Conservation (phyloP, 2,888 invertebrate species). For the Lissocephala sabroskyi region DNA sequence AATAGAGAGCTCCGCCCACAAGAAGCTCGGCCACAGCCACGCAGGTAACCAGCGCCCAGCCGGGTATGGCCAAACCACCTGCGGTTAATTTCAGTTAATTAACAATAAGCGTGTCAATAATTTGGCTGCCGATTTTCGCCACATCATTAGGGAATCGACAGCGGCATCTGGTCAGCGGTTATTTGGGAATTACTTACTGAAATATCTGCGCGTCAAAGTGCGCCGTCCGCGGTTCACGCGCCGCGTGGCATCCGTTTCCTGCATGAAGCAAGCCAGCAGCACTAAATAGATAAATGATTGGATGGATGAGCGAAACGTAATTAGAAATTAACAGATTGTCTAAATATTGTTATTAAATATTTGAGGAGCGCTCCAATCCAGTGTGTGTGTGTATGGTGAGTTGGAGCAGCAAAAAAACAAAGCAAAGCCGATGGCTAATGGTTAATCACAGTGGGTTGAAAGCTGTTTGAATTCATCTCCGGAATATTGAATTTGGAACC, state of each 20-base stretch:
- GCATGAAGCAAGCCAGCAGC: slow-evolving; percentile 78
- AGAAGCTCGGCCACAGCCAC: slow-evolving; percentile 80
- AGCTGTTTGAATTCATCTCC: no score
- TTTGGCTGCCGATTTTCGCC: background rate
- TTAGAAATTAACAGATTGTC: no score
- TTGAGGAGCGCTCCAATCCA: no score
- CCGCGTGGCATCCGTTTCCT: slow-evolving; percentile 83
- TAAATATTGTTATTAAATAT: no score
- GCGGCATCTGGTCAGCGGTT: no score
- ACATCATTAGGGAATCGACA: slow-evolving; percentile 7
- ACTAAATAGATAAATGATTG: slow-evolving; percentile 71
- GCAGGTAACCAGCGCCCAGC: slow-evolving; percentile 83
- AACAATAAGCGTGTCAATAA: slow-evolving; percentile 5
- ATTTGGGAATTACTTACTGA: slow-evolving; percentile 81
- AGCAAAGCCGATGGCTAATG: no score
- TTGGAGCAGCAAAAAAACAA: no score
- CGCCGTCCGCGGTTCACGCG: slow-evolving; percentile 85
- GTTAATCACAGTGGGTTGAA: no score
- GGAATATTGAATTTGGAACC: no score
- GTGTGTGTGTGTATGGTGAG: no score
- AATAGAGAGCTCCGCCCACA: slow-evolving; percentile 80
- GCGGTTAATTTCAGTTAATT: slow-evolving; percentile 17
- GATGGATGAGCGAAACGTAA: no score
- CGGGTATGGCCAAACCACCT: slow-evolving; percentile 83
- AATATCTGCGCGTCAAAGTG: slow-evolving; percentile 84